phyloP scores from a whole-genome alignment of 2,888 invertebrate species.

The Phengaris arion region DNA sequence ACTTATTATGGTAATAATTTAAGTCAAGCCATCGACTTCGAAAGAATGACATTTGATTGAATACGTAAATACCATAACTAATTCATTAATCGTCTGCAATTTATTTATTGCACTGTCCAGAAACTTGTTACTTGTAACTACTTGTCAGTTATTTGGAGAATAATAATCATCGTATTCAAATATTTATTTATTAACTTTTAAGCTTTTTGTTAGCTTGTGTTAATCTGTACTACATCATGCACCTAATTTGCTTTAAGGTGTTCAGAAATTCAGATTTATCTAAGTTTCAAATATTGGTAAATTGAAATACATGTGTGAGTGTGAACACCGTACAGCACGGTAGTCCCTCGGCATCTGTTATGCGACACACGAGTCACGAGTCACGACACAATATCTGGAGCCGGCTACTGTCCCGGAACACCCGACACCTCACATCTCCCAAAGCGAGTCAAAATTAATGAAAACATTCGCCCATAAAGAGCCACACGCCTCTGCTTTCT shows the following conservation, averaged over 20 bases:
- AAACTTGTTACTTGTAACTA: too few relatives aligned
- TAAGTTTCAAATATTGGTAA: background rate
- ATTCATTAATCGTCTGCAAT: slow-evolving; percentile 24
- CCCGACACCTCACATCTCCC: slow-evolving; percentile 64
- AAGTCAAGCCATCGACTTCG: slow-evolving; percentile 66
- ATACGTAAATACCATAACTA: slow-evolving; percentile 53
- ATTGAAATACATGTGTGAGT: background rate
- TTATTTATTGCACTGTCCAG: background rate
- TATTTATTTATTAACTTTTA: background rate
- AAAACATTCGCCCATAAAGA: slow-evolving; percentile 79
- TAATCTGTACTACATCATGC: background rate
- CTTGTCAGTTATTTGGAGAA: background rate
- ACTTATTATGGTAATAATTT: slow-evolving; percentile 68
- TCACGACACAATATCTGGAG: slow-evolving; percentile 53
- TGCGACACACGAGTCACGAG: slow-evolving; percentile 9
- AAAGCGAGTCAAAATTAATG: slow-evolving; percentile 74
- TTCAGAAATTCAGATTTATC: too few relatives aligned
- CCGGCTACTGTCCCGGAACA: slow-evolving; percentile 54
- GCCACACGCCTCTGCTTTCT: slow-evolving; percentile 78
- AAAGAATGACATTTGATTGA: slow-evolving; percentile 61
- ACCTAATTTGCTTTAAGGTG: too few relatives aligned
- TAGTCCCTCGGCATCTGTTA: slow-evolving; percentile 53
- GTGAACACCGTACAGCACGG: slow-evolving; percentile 43
- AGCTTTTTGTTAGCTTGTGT: background rate
- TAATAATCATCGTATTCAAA: background rate